Percentiles rank a stretch among this genome's conserved stretches.
Conservation (phyloP, 2,888 invertebrate species). For the Nomada flava region DNA sequence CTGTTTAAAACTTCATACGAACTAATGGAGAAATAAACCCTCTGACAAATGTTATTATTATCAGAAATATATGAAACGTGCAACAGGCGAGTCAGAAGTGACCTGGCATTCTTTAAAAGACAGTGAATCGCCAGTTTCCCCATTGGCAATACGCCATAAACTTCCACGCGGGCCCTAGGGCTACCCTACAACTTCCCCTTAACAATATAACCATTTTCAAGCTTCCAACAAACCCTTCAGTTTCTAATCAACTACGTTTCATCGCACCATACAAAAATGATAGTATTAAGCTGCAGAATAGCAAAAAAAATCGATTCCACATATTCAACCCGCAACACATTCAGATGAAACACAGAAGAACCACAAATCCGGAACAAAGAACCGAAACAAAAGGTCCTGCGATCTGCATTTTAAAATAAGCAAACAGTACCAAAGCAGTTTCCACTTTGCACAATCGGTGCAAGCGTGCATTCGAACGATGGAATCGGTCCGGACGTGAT, state of each 20-base stretch:
- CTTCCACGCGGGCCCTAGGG: not conserved
- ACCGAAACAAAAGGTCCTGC: not conserved
- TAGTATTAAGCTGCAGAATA: too few relatives aligned
- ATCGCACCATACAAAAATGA: too few relatives aligned
- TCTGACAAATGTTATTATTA: too few relatives aligned
- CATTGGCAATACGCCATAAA: slow-evolving; percentile 7
- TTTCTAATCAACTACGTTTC: too few relatives aligned
- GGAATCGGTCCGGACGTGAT: slow-evolving; percentile 26
- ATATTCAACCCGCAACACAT: not conserved
- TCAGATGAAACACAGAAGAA: not conserved
- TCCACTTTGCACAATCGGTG: slow-evolving; percentile 50
- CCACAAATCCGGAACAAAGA: not conserved
- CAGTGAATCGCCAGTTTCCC: not conserved
- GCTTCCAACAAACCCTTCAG: too few relatives aligned
- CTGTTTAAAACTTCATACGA: too few relatives aligned
- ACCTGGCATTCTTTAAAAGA: not conserved
- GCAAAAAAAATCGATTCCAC: too few relatives aligned
- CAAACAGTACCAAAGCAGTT: not conserved
- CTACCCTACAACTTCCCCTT: too few relatives aligned
- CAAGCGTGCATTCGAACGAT: slow-evolving; percentile 40
- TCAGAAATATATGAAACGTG: not conserved
- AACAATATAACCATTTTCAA: too few relatives aligned
- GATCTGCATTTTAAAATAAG: not conserved
- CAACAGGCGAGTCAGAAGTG: slow-evolving; percentile 16
- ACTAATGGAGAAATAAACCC: too few relatives aligned